These are phyloP conservation scores for Bugula neritina DNA, from an alignment of 2,888 invertebrate species.

Conservation along the genomic window DNA sequence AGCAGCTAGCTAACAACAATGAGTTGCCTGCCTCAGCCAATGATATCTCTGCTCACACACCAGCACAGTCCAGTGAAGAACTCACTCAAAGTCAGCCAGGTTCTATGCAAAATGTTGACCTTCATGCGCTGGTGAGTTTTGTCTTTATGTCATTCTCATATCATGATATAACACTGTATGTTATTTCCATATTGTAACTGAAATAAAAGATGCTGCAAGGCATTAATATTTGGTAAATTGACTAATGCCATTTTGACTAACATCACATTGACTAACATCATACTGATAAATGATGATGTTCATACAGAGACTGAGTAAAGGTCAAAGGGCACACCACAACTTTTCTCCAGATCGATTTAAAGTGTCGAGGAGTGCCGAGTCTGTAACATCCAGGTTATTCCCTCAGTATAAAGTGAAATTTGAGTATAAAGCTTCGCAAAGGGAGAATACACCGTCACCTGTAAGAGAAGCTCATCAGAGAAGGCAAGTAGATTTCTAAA, in stretches of 20 bases:
- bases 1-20: not conserved
- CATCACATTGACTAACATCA: no score
- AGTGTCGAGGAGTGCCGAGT: conserved; percentile 8
- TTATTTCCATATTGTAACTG: no score
- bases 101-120: conserved; percentile 2
- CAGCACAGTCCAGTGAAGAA: no score
- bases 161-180: no score
- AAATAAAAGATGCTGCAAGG: no score
- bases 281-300: no score
- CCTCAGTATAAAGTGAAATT: conserved; percentile 23
- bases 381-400: conserved; percentile 8
- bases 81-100: not conserved
- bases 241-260: no score
- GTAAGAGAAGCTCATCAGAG: not conserved
- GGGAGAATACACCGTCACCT: conserved; percentile 19
- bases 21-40: not conserved
- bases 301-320: not conserved
- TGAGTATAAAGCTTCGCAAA: conserved; percentile 22
- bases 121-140: no score
- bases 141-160: no score
- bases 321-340: not conserved
- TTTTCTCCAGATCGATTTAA: conserved; percentile 1
- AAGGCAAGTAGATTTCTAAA: not conserved
- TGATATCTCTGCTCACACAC: not conserved
- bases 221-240: no score